Percentiles rank a stretch among this genome's conserved stretches.
Evolutionary conservation across 2,888 invertebrate species (phyloP).

Genomic region (Geophilus truncorum): DNA sequence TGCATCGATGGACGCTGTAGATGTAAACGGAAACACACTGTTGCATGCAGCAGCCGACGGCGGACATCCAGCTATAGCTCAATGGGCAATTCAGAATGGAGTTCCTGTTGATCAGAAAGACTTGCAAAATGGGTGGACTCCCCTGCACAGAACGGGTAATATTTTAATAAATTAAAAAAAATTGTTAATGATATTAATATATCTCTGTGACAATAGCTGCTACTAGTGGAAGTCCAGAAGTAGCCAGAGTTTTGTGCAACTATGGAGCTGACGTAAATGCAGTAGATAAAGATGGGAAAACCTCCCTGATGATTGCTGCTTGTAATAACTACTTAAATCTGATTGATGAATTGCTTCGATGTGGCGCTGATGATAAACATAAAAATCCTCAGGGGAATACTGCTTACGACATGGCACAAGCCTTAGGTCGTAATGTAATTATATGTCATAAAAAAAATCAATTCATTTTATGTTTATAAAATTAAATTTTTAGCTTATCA

Average conservation of each 20-base stretch:
- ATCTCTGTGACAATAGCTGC: conserved; percentile 20
- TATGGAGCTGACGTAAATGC: conserved; percentile 27
- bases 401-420: conserved; percentile 1
- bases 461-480: neutral
- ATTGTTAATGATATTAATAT: neutral
- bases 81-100: conserved; percentile 12
- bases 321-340: neutral
- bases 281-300: conserved; percentile 7
- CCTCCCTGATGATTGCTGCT: conserved; percentile 29
- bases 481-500: neutral
- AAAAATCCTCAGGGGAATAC: neutral
- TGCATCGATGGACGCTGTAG: neutral
- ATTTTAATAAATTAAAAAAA: neutral
- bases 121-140: conserved; percentile 24
- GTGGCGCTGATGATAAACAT: conserved; percentile 28
- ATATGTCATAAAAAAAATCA: neutral
- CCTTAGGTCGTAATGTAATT: neutral
- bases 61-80: neutral
- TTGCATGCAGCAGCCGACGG: conserved; percentile 33
- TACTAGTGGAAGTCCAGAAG: conserved; percentile 18
- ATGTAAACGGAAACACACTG: neutral
- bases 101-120: neutral
- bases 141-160: conserved; percentile 29
- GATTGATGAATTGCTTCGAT: conserved; percentile 11
- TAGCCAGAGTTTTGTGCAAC: neutral